A percentile compares a stretch with the other conserved stretches of the same genome.
Evolutionary conservation across 2,888 invertebrate genomes (phyloP).

Genomic region (Spilarctia lutea): DNA sequence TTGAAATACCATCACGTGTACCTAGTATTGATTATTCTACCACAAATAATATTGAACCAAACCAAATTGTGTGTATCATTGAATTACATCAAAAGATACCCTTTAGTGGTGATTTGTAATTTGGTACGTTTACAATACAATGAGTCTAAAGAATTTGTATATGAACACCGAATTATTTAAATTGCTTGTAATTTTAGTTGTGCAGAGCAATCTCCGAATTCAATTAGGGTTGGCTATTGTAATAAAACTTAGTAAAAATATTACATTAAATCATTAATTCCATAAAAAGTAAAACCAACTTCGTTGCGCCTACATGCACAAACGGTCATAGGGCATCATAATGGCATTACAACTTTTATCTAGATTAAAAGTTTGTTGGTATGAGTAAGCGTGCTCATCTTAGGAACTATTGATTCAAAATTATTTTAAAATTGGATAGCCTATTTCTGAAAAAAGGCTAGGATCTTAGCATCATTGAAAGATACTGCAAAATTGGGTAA

Average conservation of each 20-base stretch:
- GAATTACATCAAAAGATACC: slow-evolving; percentile 8
- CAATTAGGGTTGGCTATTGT: slow-evolving; percentile 33
- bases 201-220: slow-evolving; percentile 16
- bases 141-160: slow-evolving; percentile 37
- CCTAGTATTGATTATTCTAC: slow-evolving; percentile 3
- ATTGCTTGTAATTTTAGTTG: slow-evolving; percentile 49
- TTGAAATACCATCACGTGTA: slow-evolving; percentile 2
- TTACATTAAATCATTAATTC: no score
- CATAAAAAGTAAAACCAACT: no score
- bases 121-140: slow-evolving; percentile 31
- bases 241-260: neutral
- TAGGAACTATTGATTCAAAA: no score
- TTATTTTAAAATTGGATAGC: no score
- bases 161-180: slow-evolving; percentile 44
- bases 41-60: slow-evolving; percentile 13
- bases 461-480: no score
- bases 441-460: no score
- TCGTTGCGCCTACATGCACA: no score
- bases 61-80: slow-evolving; percentile 14
- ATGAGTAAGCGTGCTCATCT: no score
- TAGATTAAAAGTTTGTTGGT: no score
- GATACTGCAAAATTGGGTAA: no score
- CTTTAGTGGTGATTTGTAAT: slow-evolving; percentile 15
- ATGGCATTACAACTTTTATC: no score
- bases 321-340: no score